A percentile compares a stretch with the other conserved stretches of the same genome.
Conservation (phyloP, 2,888 invertebrate species). For the Pocota personata region DNA sequence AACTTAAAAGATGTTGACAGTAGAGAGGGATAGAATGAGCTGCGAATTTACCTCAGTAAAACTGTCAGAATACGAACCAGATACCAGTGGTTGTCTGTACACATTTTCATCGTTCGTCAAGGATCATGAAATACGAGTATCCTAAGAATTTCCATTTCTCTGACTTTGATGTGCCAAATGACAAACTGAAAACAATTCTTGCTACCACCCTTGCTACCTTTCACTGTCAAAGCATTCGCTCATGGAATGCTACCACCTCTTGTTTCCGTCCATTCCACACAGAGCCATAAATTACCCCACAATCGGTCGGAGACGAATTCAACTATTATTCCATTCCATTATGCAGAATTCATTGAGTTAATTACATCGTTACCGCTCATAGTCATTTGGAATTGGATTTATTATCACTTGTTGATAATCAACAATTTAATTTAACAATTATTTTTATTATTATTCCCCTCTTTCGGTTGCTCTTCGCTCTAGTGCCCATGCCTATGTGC, state of each 20-base stretch:
- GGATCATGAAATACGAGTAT: background rate
- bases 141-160: background rate
- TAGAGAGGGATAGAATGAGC: too few relatives aligned
- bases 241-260: background rate
- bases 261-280: background rate
- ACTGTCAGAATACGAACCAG: too few relatives aligned
- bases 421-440: constrained; percentile 67
- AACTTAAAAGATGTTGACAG: too few relatives aligned
- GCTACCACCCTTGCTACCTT: background rate
- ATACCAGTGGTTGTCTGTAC: background rate
- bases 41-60: too few relatives aligned
- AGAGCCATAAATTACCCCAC: constrained; percentile 18
- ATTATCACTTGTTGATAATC: constrained; percentile 70
- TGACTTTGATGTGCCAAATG: background rate
- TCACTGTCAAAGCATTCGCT: background rate
- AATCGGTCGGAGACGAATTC: constrained; percentile 15
- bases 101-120: background rate
- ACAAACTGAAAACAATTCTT: constrained; percentile 1
- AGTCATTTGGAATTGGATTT: constrained; percentile 63
- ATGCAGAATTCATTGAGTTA: constrained; percentile 54
- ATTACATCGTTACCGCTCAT: constrained; percentile 62
- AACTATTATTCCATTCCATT: constrained; percentile 21
- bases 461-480: too few relatives aligned
- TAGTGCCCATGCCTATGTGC: too few relatives aligned
- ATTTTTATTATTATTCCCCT: background rate